phyloP scores from a whole-genome alignment of 1,140 invertebrate species.

The Uloborus diversus region DNA sequence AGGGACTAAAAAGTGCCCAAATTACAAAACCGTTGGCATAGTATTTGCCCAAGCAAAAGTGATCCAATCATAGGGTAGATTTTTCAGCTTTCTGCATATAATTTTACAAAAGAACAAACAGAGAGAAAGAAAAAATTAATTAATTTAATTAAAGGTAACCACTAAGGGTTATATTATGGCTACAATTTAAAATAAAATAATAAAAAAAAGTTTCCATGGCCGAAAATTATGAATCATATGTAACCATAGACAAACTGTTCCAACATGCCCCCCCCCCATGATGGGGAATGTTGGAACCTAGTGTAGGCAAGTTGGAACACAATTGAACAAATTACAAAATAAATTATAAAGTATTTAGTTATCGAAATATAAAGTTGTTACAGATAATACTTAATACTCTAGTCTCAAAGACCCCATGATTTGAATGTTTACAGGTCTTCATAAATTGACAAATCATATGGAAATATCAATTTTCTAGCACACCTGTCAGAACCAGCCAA shows the following conservation, averaged over 20 bases:
- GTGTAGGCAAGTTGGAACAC: constrained; percentile 27
- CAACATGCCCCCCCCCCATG: constrained; percentile 6
- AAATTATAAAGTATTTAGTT: background rate
- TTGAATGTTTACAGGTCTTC: constrained; percentile 20
- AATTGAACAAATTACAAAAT: constrained; percentile 6
- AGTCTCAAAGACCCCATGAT: background rate
- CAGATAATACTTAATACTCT: constrained; percentile 15
- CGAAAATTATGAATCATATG: constrained; percentile 1
- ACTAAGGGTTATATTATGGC: constrained; percentile 5
- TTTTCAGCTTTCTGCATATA: too few relatives aligned
- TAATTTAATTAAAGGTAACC: too few relatives aligned
- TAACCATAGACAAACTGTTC: constrained; percentile 9
- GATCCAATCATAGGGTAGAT: too few relatives aligned
- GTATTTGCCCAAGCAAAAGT: too few relatives aligned
- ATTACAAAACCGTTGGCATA: too few relatives aligned
- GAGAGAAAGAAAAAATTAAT: too few relatives aligned
- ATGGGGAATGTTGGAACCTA: constrained; percentile 12
- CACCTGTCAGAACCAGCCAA: constrained; percentile 5
- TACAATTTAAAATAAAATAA: constrained; percentile 25
- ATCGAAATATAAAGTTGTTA: constrained; percentile 6
- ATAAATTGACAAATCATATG: constrained; percentile 24
- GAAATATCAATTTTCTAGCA: constrained; percentile 26
- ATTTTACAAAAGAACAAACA: too few relatives aligned
- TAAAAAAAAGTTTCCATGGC: background rate
- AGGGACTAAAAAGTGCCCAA: too few relatives aligned